Conservation (phyloP, 2,888 invertebrate species). For the Phorcus lineatus region DNA sequence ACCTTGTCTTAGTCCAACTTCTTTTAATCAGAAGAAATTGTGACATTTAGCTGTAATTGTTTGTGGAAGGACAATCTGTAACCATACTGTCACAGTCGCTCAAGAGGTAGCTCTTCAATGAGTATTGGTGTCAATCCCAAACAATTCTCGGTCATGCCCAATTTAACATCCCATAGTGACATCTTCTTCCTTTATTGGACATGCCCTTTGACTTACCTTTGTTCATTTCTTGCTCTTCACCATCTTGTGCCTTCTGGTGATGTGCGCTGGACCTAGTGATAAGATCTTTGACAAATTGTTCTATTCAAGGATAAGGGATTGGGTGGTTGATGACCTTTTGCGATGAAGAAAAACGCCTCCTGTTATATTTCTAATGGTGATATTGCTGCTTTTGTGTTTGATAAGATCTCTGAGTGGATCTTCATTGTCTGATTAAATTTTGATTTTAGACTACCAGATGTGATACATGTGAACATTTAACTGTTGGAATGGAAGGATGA, state of each 20-base stretch:
- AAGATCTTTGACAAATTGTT: slow-evolving; percentile 13
- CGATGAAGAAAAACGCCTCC: no score
- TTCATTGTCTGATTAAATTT: no score
- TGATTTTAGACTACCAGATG: no score
- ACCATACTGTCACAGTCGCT: neutral
- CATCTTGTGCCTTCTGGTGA: neutral
- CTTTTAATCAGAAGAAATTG: no score
- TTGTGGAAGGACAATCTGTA: neutral
- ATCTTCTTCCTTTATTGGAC: neutral
- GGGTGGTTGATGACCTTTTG: neutral
- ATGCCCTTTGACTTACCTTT: slow-evolving; percentile 22
- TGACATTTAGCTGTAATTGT: no score
- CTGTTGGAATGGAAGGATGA: no score
- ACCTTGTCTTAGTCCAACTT: no score
- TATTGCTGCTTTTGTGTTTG: no score
- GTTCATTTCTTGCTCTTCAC: neutral
- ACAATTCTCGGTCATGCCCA: neutral
- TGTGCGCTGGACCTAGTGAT: neutral
- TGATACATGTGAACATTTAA: no score
- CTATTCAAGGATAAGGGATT: slow-evolving; percentile 1
- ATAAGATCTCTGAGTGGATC: no score
- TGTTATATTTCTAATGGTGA: no score
- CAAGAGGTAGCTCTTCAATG: neutral
- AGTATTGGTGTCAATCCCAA: neutral
- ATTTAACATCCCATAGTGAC: slow-evolving; percentile 6